Evolutionary conservation across 2,888 invertebrate genomes (phyloP), one percentile per base, ranked within the genome.

Genomic region (Chironomus riparius): DNA sequence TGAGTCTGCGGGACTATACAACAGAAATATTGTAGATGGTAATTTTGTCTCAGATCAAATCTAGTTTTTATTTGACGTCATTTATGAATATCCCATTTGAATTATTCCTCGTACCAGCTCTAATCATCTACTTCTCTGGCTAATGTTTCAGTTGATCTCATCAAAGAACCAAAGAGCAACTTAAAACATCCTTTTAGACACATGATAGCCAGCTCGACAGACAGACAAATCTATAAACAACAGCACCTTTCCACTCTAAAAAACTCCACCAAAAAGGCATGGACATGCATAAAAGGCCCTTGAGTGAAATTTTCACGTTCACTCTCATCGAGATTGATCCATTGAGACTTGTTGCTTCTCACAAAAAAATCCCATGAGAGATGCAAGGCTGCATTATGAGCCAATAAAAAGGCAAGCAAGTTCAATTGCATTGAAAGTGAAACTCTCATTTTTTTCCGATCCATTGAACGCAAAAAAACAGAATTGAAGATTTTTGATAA

Each of bases 371-470:
- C 70, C 70, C 70, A 48, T 22, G 48, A 47, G 70, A 70, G 18
- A 24, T 48, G 22, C 70, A 48, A 22, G 15, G 21, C 70, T 47
- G 15, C n/a, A 18, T 47, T 38, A 70, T 47, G 38, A 47, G 47
- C 21, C 47, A 70, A 70, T 21, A 47, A 15, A 71, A 71, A 21
- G 22, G 4, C 18, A 21, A 71, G 18, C 48, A 50, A 56, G 71
- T 18, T 71, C 56, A 47, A 47, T 38, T 70, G 18, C 3, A 50
- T 15, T 62, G 72, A 72, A 72, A 72, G 72, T 72, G 72, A 72
- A 72, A 72, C 13, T 72, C 56, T 18, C 15, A 18, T 15, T 56
- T 56, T 50, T 56, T 15, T 56, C 18, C 56, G 56, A 56, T 56
- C 18, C 56, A 56, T 18, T 56, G 61, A 72, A 68, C 28, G 38